Conservation (phyloP, 1,140 invertebrate species). For the Metaphire vulgaris region DNA sequence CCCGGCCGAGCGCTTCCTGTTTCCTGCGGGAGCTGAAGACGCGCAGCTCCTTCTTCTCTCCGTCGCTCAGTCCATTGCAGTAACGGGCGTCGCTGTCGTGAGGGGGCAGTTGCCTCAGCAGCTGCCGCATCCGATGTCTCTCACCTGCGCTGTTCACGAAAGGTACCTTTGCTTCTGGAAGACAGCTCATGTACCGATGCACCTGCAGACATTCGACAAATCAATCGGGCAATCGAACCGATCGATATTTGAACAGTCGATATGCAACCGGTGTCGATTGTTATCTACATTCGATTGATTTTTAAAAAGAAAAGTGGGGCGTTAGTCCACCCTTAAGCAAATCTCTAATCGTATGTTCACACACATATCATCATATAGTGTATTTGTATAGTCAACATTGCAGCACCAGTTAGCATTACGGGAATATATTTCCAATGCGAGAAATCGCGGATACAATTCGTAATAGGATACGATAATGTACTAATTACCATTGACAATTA, state of each 20-base stretch:
- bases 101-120: conserved; percentile 89
- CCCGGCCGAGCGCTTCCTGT: conserved; percentile 85
- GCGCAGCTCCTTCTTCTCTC: conserved; percentile 79
- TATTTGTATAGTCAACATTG: not conserved
- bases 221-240: not conserved
- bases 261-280: too few relatives aligned
- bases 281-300: not conserved
- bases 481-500: too few relatives aligned
- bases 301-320: not conserved
- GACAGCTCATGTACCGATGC: conserved; percentile 86
- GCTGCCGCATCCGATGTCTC: conserved; percentile 84
- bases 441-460: too few relatives aligned
- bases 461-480: too few relatives aligned
- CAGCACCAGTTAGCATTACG: not conserved
- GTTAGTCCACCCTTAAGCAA: not conserved
- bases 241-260: not conserved
- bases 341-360: not conserved
- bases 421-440: too few relatives aligned
- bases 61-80: conserved; percentile 83
- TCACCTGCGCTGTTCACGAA: conserved; percentile 94
- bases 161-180: conserved; percentile 94
- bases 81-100: conserved; percentile 89
- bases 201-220: conserved; percentile 61
- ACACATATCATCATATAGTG: not conserved
- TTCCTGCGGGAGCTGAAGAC: conserved; percentile 88